phyloP scores from a whole-genome alignment of 1,140 invertebrate genomes.

The Ostrea edulis region DNA sequence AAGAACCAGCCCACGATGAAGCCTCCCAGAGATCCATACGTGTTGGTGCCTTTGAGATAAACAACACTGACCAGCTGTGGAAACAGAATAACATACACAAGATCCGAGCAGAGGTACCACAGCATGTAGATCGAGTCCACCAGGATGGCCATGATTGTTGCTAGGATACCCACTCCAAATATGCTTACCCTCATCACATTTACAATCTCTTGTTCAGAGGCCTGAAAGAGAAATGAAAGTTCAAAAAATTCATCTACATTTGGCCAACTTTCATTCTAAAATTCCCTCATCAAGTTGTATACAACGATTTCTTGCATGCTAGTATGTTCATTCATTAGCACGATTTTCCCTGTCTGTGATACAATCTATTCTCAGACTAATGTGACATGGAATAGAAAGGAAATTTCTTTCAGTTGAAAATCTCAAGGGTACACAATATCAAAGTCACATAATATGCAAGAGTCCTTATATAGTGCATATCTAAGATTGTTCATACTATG shows the following conservation, averaged over 20 bases:
- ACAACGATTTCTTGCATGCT: too few relatives aligned
- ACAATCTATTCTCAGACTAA: too few relatives aligned
- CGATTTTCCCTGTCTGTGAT: too few relatives aligned
- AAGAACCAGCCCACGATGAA: constrained; percentile 94
- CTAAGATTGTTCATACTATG: too few relatives aligned
- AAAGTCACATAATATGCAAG: too few relatives aligned
- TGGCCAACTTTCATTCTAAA: neutral
- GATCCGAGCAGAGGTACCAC: constrained; percentile 96
- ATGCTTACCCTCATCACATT: constrained; percentile 98
- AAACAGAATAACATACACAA: constrained; percentile 98
- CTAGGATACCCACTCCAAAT: constrained; percentile 93
- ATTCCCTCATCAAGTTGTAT: neutral
- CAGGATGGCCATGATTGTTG: constrained; percentile 96
- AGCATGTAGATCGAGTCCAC: constrained; percentile 98
- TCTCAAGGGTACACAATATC: too few relatives aligned
- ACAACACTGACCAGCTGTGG: constrained; percentile 98
- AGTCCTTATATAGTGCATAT: too few relatives aligned
- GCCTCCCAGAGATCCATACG: constrained; percentile 92
- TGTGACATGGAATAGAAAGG: too few relatives aligned
- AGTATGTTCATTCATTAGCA: too few relatives aligned
- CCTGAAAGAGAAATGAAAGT: constrained; percentile 66
- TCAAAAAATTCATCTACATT: neutral
- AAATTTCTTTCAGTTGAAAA: too few relatives aligned
- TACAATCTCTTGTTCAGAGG: constrained; percentile 89
- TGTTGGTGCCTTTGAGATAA: constrained; percentile 87